Evolutionary conservation across 30 jellyfish, hydroid and myxozoan species (phyloP).

Genomic region (Aurelia coerulea): DNA sequence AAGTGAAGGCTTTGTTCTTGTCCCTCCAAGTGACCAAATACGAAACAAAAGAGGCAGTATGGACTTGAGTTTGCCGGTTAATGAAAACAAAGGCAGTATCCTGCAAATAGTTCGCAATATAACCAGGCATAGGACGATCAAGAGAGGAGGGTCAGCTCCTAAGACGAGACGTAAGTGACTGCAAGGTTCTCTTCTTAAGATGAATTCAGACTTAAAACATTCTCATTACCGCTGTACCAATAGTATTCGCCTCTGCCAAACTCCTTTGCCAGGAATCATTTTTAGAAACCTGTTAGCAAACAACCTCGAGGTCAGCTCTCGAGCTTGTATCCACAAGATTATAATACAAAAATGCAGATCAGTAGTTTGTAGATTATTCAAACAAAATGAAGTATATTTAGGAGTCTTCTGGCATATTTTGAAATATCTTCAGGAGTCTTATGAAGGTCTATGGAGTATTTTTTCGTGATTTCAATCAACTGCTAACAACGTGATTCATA

Average conservation of each 20-base stretch:
- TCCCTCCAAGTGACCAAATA: slow-evolving; percentile 12
- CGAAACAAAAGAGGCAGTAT: neutral
- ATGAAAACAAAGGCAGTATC: slow-evolving; percentile 29
- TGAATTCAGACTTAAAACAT: neutral
- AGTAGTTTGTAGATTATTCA: too few relatives aligned
- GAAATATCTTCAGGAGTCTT: too few relatives aligned
- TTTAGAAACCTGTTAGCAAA: too few relatives aligned
- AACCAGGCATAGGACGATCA: slow-evolving; percentile 23
- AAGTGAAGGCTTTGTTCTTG: slow-evolving; percentile 37
- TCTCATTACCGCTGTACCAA: neutral
- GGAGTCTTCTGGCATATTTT: too few relatives aligned
- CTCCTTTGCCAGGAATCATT: too few relatives aligned
- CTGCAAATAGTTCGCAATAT: slow-evolving; percentile 15
- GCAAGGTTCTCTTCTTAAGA: neutral
- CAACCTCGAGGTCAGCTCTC: too few relatives aligned
- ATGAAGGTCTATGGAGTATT: too few relatives aligned
- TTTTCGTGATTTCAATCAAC: too few relatives aligned
- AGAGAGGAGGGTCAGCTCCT: slow-evolving; percentile 16
- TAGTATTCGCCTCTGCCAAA: neutral
- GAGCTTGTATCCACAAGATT: too few relatives aligned
- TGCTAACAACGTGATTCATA: too few relatives aligned
- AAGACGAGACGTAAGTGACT: slow-evolving; percentile 27
- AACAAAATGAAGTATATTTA: too few relatives aligned
- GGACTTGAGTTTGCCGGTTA: slow-evolving; percentile 18
- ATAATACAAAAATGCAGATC: too few relatives aligned